Evolutionary conservation across 2,888 invertebrate species (phyloP), one percentile per base, ranked within the genome.

Genomic region (Octodonta nipae): DNA sequence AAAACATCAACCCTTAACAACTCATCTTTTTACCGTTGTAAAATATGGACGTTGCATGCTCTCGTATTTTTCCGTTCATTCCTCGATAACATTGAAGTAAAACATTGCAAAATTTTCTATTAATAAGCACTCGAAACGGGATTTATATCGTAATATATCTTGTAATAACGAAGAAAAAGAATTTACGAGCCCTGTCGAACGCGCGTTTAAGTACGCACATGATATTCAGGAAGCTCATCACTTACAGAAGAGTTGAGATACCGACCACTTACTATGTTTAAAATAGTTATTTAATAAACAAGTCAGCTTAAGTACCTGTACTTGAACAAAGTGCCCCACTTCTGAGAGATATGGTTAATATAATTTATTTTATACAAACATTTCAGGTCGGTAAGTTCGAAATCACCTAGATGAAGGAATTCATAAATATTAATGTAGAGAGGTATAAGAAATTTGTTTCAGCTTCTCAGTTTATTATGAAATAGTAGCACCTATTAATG

Each of bases 211-310:
- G n/a, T n/a, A n/a, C n/a, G n/a, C n/a, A n/a, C n/a, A n/a, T n/a
- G n/a, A n/a, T n/a, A n/a, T n/a, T n/a, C n/a, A n/a, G n/a, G n/a
- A n/a, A n/a, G n/a, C n/a, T n/a, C 13, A 6, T 33, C 40, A 43
- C 43, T 44, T 38, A 40, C 33, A 42, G 41, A 45, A 42, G 33
- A 40, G 40, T 39, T 41, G 41, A 45, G 40, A 46, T 41, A 43
- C 43, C 42, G 37, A 36, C 51, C 52, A 53, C 54, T 54, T 51
- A 50, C 44, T 41, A 35, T 47, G 51, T 50, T 50, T 52, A 52
- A 54, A 54, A 52, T 54, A 54, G 53, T 50, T 50, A 52, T 51
- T 52, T 50, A 51, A 52, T 51, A 54, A 52, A 54, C 53, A 53
- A 51, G 51, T 41, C 49, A 22, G 40, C 38, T 43, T 52, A 52